Evolutionary conservation across 2,113 vertebrate genomes (phyloP), one percentile per base, ranked within the genome.

Genomic region (Serranochromis macrocephalus): DNA sequence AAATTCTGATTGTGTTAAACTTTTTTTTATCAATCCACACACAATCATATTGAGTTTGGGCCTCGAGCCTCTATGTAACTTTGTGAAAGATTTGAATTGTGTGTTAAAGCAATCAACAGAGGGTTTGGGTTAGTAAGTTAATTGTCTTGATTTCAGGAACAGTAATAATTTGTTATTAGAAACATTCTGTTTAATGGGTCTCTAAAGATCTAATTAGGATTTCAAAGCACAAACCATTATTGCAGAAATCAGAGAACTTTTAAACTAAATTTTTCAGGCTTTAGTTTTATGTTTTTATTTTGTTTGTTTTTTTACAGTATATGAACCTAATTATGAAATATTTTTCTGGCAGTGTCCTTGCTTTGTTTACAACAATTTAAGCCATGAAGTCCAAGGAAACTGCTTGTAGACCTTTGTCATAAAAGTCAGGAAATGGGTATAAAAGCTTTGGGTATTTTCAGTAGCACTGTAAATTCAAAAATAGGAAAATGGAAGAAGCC

Each of bases 151-250:
- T 45, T 73, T 73, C 38, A 73, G 66, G 66, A 73, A 45, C 36
- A 73, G 38, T 73, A 42, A 42, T 73, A 16, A 73, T 73, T 73
- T 45, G 66, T 73, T 71, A 71, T 71, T 36, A 71, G 66, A 71
- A 71, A 71, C n/a, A 24, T 73, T 73, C 3, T 73, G 68, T 73
- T 45, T 45, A 42, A 73, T 73, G 21, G 40, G 38, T 26, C 38
- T 42, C 13, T 24, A 73, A 45, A 73, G 66, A 73, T 73, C 66
- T 73, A 26, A 73, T 45, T 73, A 45, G 66, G 66, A 73, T 73
- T 73, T 45, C n/a, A 42, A 73, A 73, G 66, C 21, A 73, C n/a
- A 73, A 42, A 42, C 12, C 5, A 42, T 42, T 45, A 71, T 16
- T 71, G 38, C 38, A 73, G n/a, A 45, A 45, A 45, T 26, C 21